Percentiles rank a stretch among this genome's conserved stretches.
Evolutionary conservation across 2,888 invertebrate genomes (phyloP).

Genomic region (Pachycephus smyrnensis): DNA sequence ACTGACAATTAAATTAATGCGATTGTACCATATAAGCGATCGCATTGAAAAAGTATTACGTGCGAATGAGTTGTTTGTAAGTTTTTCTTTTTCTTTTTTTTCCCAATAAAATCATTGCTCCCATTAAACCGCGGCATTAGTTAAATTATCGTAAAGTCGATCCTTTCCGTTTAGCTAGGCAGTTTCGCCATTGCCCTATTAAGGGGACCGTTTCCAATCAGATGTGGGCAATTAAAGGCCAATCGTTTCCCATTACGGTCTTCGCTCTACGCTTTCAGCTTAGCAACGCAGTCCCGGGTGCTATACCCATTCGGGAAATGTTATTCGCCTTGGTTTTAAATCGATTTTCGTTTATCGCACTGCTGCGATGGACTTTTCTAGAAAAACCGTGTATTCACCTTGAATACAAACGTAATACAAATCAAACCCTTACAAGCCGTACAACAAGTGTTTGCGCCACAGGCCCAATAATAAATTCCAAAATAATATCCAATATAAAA

Average conservation of each 20-base stretch:
- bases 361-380: background rate
- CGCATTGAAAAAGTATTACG: background rate
- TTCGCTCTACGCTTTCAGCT: conserved; percentile 24
- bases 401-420: background rate
- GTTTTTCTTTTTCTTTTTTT: background rate
- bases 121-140: conserved; percentile 1
- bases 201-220: conserved; percentile 38
- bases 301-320: conserved; percentile 16
- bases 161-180: conserved; percentile 9
- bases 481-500: background rate
- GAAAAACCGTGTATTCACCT: background rate
- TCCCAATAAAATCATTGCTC: background rate
- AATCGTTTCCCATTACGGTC: conserved; percentile 42
- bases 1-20: background rate
- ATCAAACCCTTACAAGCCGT: background rate
- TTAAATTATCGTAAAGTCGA: conserved; percentile 4
- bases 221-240: conserved; percentile 45
- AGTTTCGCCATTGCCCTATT: conserved; percentile 11
- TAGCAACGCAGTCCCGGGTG: conserved; percentile 27
- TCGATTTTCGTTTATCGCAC: conserved; percentile 27
- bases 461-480: background rate
- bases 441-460: background rate
- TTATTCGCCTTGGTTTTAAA: conserved; percentile 30
- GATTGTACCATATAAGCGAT: background rate
- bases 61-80: background rate